phyloP scores from a whole-genome alignment of 2,888 invertebrate species.

The Disparrhopalites patrizii region DNA sequence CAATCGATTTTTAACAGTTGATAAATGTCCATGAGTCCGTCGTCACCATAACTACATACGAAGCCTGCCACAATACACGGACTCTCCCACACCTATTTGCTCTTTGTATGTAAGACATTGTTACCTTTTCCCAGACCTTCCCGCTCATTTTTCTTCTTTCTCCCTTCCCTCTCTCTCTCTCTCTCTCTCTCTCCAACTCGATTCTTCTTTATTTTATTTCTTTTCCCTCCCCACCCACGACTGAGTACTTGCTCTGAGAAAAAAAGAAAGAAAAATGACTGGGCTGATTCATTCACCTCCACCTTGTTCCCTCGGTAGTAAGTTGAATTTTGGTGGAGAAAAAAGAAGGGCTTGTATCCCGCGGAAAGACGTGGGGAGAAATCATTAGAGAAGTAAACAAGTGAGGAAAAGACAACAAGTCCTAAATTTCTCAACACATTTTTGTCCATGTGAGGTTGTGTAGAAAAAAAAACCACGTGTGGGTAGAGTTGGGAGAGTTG shows the following conservation, averaged over 20 bases:
- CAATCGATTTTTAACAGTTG: slow-evolving; percentile 45
- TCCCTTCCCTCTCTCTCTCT: not conserved
- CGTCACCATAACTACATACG: slow-evolving; percentile 19
- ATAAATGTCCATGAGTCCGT: slow-evolving; percentile 39
- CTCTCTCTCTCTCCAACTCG: not conserved
- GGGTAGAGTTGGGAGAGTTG: not conserved
- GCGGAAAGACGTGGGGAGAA: not conserved
- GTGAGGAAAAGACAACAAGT: too few species aligned
- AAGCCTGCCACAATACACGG: too few species aligned
- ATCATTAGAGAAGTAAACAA: too few species aligned
- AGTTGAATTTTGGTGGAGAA: not conserved
- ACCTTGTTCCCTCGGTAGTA: not conserved
- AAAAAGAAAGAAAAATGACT: too few species aligned
- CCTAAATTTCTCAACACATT: too few species aligned
- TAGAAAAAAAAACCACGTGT: not conserved
- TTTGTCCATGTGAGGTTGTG: too few species aligned
- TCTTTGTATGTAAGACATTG: too few species aligned
- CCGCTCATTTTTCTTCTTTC: not conserved
- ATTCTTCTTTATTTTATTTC: not conserved
- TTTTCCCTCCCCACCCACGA: not conserved
- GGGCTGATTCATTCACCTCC: not conserved
- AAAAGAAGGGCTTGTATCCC: not conserved
- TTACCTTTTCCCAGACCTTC: not conserved
- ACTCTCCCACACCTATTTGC: too few species aligned
- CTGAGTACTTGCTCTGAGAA: not conserved